Evolutionary conservation across 2,113 vertebrate species (phyloP), one percentile per base, ranked within the genome.

Genomic region (Pionites leucogaster): DNA sequence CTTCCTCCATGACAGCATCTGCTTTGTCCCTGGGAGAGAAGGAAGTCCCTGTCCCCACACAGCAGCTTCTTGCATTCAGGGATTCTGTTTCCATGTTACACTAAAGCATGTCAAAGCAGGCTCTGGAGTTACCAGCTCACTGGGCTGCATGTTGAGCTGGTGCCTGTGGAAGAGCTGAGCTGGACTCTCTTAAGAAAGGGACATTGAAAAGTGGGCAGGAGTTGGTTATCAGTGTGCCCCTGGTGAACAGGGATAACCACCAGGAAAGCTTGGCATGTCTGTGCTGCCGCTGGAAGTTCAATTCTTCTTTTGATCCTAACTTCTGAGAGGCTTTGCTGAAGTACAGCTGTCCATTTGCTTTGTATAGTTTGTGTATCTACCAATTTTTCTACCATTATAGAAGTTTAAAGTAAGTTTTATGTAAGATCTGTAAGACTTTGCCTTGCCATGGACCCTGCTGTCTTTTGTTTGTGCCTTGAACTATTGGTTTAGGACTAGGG

Each of bases 51-150:
- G 37, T 57, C 44, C 46, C 22, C 52, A 44, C 3, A 24, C 46
- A 37, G 2, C 44, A 69, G n/a, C 4, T 5, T 31, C 23, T 82
- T 37, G 41, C 35, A 6, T n/a, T 49, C 7, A 3, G 25, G 74
- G 24, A 5, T 41, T 63, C 3, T n/a, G 35, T 52, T 55, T 59
- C 35, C 11, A 0, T 11, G 3, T 52, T n/a, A 4, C 1, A 17
- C 10, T 41, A 2, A 18, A 33, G 33, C 6, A 8, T 33, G 31
- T 44, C 37, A 13, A 8, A 44, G 35, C 62, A 39, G 71, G 64
- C 1, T 29, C 17, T 2, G 28, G 62, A 55, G 64, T 11, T 60
- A 9, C 28, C 46, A 37, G 42, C 62, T 72, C 35, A 3, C 39
- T 11, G 39, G 49, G 49, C 79, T 65, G 49, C 44, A 17, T 3